Evolutionary conservation across 2,797 vertebrate species (phyloP).

Genomic region (Odontamblyopus lacepedii): DNA sequence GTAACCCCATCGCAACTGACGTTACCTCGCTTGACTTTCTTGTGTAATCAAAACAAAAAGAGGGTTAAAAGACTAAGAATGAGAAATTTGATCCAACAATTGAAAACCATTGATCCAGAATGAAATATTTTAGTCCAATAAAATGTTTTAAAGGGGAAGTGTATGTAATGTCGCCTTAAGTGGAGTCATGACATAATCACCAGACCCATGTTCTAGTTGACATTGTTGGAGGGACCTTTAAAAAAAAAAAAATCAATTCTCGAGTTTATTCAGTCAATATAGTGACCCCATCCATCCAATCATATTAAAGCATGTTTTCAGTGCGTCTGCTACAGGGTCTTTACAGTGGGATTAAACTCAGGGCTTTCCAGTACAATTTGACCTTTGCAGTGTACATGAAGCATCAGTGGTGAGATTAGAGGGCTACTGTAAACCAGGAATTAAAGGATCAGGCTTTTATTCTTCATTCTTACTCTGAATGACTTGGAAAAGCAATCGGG

Average conservation of each 20-base stretch:
- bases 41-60: too few species aligned
- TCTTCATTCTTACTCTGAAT: conserved; percentile 6
- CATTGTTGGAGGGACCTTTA: too few species aligned
- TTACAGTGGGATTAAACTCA: conserved; percentile 30
- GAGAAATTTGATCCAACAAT: background rate
- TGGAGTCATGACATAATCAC: background rate
- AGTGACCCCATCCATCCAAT: conserved; percentile 19
- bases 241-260: too few species aligned
- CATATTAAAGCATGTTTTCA: conserved; percentile 14
- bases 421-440: conserved; percentile 10
- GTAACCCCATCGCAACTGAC: background rate
- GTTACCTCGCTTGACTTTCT: background rate
- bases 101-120: background rate
- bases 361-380: conserved; percentile 30
- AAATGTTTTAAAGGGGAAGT: too few species aligned
- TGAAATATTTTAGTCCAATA: too few species aligned
- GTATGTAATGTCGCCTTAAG: background rate
- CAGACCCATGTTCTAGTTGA: background rate
- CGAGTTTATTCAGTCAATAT: too few species aligned
- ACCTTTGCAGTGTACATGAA: conserved; percentile 21
- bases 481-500: conserved; percentile 2
- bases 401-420: conserved; percentile 20
- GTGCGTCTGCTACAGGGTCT: background rate
- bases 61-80: too few species aligned
- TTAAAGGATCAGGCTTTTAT: conserved; percentile 6